phyloP scores from a whole-genome alignment of 1,140 invertebrate genomes.

The Uloborus diversus region DNA sequence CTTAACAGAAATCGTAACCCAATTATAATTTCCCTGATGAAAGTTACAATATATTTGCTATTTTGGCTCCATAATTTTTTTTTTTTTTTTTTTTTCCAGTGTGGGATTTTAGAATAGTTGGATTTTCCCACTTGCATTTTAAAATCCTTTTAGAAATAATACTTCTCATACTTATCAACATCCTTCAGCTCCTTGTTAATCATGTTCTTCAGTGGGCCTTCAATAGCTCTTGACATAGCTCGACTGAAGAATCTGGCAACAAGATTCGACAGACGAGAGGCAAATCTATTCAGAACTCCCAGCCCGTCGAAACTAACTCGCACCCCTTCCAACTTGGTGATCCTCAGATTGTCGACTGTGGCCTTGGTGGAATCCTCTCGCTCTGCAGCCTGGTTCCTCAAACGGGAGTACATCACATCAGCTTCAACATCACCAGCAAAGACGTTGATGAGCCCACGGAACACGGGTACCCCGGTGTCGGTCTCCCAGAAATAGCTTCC shows the following conservation, averaged over 20 bases:
- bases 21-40: too few relatives aligned
- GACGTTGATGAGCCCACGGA: slow-evolving; percentile 19
- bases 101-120: too few relatives aligned
- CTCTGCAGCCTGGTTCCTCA: not conserved
- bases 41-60: too few relatives aligned
- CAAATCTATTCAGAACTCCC: slow-evolving; percentile 4
- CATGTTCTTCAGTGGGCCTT: slow-evolving; percentile 21
- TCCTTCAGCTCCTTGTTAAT: slow-evolving; percentile 34
- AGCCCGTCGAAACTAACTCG: slow-evolving; percentile 20
- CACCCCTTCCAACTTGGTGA: slow-evolving; percentile 22
- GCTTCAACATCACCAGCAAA: not conserved
- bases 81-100: too few relatives aligned
- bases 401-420: slow-evolving; percentile 14
- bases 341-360: slow-evolving; percentile 9
- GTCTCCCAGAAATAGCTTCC: slow-evolving; percentile 29
- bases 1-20: too few relatives aligned
- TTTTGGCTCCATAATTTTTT: too few relatives aligned
- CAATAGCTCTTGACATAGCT: slow-evolving; percentile 1
- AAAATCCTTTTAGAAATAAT: slow-evolving; percentile 28
- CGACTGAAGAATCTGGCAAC: slow-evolving; percentile 14
- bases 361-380: not conserved
- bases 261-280: slow-evolving; percentile 1
- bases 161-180: slow-evolving; percentile 36
- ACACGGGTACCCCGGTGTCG: slow-evolving; percentile 2
- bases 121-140: too few relatives aligned